These are phyloP conservation scores for Xenopus laevis DNA, from an alignment of 2,113 vertebrate species.

Conservation along the genomic window DNA sequence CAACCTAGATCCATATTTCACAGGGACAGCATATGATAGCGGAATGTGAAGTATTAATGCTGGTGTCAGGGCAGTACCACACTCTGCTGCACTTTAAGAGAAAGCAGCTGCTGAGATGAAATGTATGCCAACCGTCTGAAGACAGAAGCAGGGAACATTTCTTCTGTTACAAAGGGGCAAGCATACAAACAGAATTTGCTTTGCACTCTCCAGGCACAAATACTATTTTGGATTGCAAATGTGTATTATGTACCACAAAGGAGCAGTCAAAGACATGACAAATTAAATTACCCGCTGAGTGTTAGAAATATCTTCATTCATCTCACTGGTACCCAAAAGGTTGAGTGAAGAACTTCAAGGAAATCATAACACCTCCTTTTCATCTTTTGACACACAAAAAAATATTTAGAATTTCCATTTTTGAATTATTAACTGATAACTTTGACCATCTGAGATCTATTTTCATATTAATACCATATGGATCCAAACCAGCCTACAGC, in stretches of 20 bases:
- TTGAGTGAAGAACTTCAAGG: too few species aligned
- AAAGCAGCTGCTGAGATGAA: constrained; percentile 81
- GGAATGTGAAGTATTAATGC: constrained; percentile 83
- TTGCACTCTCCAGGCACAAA: constrained; percentile 68
- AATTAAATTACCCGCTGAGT: too few species aligned
- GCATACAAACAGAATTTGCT: constrained; percentile 72
- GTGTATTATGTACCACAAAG: constrained; percentile 49
- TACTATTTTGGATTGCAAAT: constrained; percentile 63
- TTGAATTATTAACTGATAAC: constrained; percentile 34
- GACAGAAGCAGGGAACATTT: constrained; percentile 80
- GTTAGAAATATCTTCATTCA: too few species aligned
- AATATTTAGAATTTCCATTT: constrained; percentile 8
- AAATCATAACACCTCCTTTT: too few species aligned
- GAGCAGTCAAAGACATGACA: too few species aligned
- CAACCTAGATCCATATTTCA: constrained; percentile 79
- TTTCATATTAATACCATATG: constrained; percentile 45
- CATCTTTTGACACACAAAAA: too few species aligned
- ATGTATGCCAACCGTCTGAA: constrained; percentile 80
- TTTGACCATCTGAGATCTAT: background rate
- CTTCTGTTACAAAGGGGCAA: constrained; percentile 78
- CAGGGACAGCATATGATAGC: constrained; percentile 78
- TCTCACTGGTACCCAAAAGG: too few species aligned
- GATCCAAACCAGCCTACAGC: constrained; percentile 27
- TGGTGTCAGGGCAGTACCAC: constrained; percentile 79
- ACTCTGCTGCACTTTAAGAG: constrained; percentile 82